Conservation (phyloP, 2,113 vertebrate species). For the Trichomycterus rosablanca region DNA sequence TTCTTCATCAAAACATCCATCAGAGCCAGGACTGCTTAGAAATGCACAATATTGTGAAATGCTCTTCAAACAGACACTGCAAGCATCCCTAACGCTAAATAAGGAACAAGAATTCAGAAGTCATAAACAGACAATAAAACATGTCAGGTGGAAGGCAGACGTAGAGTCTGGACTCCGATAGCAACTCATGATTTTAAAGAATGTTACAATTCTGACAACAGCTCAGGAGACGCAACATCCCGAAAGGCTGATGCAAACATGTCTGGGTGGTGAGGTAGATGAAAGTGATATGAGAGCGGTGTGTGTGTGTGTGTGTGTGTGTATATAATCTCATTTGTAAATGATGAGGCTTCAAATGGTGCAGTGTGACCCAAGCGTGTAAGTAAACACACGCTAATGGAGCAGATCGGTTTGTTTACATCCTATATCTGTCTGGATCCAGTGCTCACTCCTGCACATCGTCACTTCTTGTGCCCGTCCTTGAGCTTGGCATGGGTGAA, state of each 20-base stretch:
- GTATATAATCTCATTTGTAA: slow-evolving; percentile 6
- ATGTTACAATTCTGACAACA: background rate
- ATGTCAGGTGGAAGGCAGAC: background rate
- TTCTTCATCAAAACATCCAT: too few species aligned
- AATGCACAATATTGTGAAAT: too few species aligned
- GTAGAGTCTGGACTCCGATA: background rate
- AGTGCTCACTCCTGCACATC: background rate
- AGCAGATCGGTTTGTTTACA: slow-evolving; percentile 28
- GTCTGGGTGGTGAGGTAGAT: background rate
- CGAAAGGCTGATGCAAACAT: background rate
- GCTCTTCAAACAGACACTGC: background rate
- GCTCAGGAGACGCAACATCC: background rate
- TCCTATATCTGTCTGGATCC: slow-evolving; percentile 13
- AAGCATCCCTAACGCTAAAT: background rate
- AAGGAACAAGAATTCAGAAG: slow-evolving; percentile 3
- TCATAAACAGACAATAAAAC: slow-evolving; percentile 15
- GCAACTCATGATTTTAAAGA: background rate
- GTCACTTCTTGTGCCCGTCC: slow-evolving; percentile 11
- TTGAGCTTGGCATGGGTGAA: too few species aligned
- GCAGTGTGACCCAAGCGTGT: slow-evolving; percentile 2
- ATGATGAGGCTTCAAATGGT: slow-evolving; percentile 19
- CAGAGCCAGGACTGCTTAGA: too few species aligned
- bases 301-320: too few species aligned
- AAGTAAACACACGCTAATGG: slow-evolving; percentile 30
- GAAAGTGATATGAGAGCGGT: too few species aligned